phyloP scores from a whole-genome alignment of 2,888 invertebrate genomes.

The Chrysolina oricalcia region DNA sequence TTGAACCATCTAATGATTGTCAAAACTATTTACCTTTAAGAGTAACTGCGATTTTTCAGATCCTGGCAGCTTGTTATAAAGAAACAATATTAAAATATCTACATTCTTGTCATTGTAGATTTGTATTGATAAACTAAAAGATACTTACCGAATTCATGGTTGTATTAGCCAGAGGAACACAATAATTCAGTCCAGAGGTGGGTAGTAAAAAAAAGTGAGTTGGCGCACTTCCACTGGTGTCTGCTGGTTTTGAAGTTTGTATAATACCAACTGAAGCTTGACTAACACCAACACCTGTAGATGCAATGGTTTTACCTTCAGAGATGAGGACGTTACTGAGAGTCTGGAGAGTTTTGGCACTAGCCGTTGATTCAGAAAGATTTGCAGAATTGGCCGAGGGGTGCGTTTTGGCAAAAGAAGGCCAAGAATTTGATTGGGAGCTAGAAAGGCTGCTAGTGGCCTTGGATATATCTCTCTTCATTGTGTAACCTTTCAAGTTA shows the following conservation, averaged over 20 bases:
- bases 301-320: background rate
- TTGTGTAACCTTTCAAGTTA: background rate
- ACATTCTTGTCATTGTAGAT: conserved; percentile 2
- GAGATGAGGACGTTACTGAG: conserved; percentile 10
- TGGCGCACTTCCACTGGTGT: conserved; percentile 30
- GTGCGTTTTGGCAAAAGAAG: background rate
- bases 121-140: conserved; percentile 25
- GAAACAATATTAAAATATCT: background rate
- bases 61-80: conserved; percentile 1
- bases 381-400: background rate
- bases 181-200: conserved; percentile 59
- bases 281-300: background rate
- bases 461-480: background rate
- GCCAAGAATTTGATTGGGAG: background rate
- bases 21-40: conserved; percentile 35
- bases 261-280: conserved; percentile 25
- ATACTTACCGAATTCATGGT: conserved; percentile 65
- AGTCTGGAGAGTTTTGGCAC: background rate
- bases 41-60: conserved; percentile 6
- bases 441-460: background rate
- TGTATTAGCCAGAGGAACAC: conserved; percentile 54
- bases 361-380: background rate
- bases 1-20: background rate
- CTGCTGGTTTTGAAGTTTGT: conserved; percentile 41
- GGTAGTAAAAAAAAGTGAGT: conserved; percentile 49